A percentile compares a stretch with the other conserved stretches of the same genome.
phyloP scores from a whole-genome alignment of 2,113 vertebrate species.

The Sterrhoptilus dennistouni region DNA sequence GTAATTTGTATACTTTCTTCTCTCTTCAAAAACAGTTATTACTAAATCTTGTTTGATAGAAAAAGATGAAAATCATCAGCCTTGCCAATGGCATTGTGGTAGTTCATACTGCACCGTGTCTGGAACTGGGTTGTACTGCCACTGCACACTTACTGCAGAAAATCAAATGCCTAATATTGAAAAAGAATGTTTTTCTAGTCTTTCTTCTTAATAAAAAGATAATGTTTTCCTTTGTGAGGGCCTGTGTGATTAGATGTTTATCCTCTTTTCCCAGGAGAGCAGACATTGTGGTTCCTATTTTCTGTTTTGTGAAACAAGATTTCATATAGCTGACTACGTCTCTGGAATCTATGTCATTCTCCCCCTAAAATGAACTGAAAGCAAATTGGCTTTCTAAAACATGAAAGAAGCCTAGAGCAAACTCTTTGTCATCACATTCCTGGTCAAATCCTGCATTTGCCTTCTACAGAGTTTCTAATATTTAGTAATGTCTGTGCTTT shows the following conservation, averaged over 20 bases:
- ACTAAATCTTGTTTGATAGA: not conserved
- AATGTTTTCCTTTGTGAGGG: not conserved
- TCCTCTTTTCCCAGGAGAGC: not conserved
- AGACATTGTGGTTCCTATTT: not conserved
- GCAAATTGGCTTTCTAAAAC: constrained; percentile 30
- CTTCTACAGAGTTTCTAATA: not conserved
- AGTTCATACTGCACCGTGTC: accelerated
- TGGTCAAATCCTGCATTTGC: constrained; percentile 3
- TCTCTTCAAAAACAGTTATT: not conserved
- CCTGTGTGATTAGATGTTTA: not conserved
- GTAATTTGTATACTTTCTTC: not conserved
- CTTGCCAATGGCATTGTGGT: not conserved
- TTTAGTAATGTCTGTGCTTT: constrained; percentile 11
- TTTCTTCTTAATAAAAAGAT: not conserved
- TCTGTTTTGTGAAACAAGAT: not conserved
- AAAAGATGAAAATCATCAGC: not conserved
- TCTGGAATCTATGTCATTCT: constrained; percentile 32
- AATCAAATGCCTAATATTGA: not conserved
- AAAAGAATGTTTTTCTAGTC: not conserved
- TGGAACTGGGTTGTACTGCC: not conserved
- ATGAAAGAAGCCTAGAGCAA: constrained; percentile 27
- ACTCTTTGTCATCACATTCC: constrained; percentile 45
- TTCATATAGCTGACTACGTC: not conserved
- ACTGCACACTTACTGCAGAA: not conserved
- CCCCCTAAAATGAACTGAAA: constrained; percentile 6